phyloP scores from a whole-genome alignment of 2,113 vertebrate genomes.

The Pantherophis guttatus region DNA sequence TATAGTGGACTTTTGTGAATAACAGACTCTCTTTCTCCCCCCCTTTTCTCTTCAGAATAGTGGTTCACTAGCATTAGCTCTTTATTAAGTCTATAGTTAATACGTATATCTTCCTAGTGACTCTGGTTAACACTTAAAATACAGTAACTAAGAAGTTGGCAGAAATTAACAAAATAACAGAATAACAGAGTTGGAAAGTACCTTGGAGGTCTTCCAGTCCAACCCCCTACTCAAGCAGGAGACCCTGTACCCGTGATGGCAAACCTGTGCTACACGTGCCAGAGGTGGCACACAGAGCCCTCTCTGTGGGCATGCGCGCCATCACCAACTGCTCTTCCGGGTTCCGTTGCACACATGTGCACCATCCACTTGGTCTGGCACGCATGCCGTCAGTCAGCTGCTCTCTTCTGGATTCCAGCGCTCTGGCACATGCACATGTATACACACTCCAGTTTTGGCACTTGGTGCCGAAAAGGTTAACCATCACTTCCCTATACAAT shows the following conservation, averaged over 20 bases:
- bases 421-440: too few relatives aligned
- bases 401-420: too few relatives aligned
- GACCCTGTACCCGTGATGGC: too few relatives aligned
- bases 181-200: not conserved
- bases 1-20: not conserved
- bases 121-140: not conserved
- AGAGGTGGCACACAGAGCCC: too few relatives aligned
- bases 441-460: too few relatives aligned
- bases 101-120: not conserved
- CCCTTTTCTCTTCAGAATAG: not conserved
- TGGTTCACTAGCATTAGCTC: not conserved
- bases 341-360: too few relatives aligned
- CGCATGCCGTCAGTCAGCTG: too few relatives aligned
- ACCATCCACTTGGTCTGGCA: too few relatives aligned
- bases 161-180: not conserved
- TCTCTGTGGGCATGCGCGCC: too few relatives aligned
- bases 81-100: not conserved
- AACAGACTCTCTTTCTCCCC: not conserved
- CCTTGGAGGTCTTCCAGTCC: not conserved
- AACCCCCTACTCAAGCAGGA: not conserved
- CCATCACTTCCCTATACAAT: not conserved
- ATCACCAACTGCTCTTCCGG: too few relatives aligned
- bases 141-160: not conserved
- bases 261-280: too few relatives aligned
- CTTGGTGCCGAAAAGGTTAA: too few relatives aligned